phyloP scores from a whole-genome alignment of 2,797 vertebrate genomes.

The Enteromius treurensis region DNA sequence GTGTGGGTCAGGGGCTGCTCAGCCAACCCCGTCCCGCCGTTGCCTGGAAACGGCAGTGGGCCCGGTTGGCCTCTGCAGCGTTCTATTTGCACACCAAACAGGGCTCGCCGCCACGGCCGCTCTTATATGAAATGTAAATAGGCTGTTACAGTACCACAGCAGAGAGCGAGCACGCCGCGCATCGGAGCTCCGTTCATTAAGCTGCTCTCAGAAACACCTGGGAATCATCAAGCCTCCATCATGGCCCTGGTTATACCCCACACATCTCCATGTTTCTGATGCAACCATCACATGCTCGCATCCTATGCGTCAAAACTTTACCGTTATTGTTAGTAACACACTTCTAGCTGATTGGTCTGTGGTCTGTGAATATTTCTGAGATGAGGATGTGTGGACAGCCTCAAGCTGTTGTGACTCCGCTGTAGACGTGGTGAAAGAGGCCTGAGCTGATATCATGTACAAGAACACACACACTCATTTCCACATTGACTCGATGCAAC shows the following conservation, averaged over 20 bases:
- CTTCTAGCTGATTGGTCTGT: background rate
- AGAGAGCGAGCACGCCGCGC: background rate
- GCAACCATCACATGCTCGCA: background rate
- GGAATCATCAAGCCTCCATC: slow-evolving; percentile 15
- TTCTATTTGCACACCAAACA: slow-evolving; percentile 82
- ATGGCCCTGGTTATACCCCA: slow-evolving; percentile 4
- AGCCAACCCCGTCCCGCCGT: slow-evolving; percentile 74
- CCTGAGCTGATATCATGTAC: background rate
- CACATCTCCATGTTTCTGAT: slow-evolving; percentile 22
- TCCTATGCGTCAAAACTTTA: background rate
- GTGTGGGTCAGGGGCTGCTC: slow-evolving; percentile 78
- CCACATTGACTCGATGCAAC: slow-evolving; percentile 68
- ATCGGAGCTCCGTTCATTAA: slow-evolving; percentile 28
- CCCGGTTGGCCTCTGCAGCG: slow-evolving; percentile 64
- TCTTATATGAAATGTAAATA: slow-evolving; percentile 62
- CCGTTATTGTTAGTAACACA: background rate
- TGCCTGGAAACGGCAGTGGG: slow-evolving; percentile 83
- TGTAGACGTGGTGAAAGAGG: background rate
- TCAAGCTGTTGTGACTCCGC: background rate
- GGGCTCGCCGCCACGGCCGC: slow-evolving; percentile 47
- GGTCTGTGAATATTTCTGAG: background rate
- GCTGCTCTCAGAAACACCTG: slow-evolving; percentile 33
- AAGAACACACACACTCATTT: slow-evolving; percentile 49
- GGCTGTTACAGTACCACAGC: slow-evolving; percentile 46
- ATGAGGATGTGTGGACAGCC: background rate